phyloP scores from a whole-genome alignment of 2,888 invertebrate species.

The Drosophila anomalata region DNA sequence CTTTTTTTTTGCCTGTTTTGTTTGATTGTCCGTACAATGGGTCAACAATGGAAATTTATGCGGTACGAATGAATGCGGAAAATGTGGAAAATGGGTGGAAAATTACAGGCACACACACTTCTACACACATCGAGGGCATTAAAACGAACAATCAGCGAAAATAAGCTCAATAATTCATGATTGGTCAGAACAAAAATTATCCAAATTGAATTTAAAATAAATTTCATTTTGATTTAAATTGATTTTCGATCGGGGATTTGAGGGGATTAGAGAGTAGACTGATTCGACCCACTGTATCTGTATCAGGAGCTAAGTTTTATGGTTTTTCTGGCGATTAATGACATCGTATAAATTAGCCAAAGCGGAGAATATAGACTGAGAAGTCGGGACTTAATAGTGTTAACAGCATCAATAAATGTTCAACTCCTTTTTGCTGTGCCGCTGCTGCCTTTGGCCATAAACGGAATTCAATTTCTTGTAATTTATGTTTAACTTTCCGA shows the following conservation, averaged over 20 bases:
- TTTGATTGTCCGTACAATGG: conserved; percentile 36
- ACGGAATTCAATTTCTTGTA: conserved; percentile 40
- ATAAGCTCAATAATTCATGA: conserved; percentile 33
- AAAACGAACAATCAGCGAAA: conserved; percentile 28
- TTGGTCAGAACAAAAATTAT: conserved; percentile 4
- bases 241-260: background rate
- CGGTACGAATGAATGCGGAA: conserved; percentile 14
- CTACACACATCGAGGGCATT: conserved; percentile 2
- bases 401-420: conserved; percentile 42
- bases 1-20: background rate
- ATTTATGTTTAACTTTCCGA: conserved; percentile 43
- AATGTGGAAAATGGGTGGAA: background rate
- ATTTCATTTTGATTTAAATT: conserved; percentile 6
- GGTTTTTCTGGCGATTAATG: conserved; percentile 21
- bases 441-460: background rate
- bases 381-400: conserved; percentile 12
- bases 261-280: background rate
- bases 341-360: conserved; percentile 16
- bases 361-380: background rate
- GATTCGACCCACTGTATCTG: conserved; percentile 12
- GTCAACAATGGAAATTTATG: conserved; percentile 37
- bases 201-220: conserved; percentile 10
- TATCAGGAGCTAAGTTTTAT: background rate
- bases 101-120: conserved; percentile 12
- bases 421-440: background rate